These are phyloP conservation scores for Spilogale gracilis DNA, from an alignment of 2,113 vertebrate genomes.

Conservation along the genomic window DNA sequence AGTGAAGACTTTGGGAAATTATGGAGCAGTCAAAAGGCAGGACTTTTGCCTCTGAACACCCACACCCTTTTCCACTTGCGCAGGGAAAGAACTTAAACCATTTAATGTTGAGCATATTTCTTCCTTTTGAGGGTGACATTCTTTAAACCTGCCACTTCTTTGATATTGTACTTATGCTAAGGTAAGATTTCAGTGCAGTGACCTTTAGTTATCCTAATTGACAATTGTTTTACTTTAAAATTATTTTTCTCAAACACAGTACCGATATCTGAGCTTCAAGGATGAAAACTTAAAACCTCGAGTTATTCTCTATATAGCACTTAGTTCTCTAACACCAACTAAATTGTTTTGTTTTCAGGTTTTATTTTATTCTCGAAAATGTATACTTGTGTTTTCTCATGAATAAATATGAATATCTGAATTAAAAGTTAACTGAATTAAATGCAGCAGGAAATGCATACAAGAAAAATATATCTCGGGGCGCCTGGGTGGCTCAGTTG, in stretches of 20 bases:
- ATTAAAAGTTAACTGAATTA: constrained; percentile 45
- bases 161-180: neutral
- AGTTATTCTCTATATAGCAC: neutral
- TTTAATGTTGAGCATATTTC: neutral
- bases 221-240: constrained; percentile 27
- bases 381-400: neutral
- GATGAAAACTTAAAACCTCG: neutral
- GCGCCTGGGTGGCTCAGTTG: too few species aligned
- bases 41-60: neutral
- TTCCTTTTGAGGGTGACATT: neutral
- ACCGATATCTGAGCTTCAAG: neutral
- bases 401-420: constrained; percentile 33
- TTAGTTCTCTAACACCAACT: neutral
- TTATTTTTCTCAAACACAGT: neutral
- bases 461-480: neutral
- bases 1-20: neutral
- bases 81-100: neutral
- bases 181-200: constrained; percentile 24
- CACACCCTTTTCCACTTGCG: neutral
- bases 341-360: constrained; percentile 21
- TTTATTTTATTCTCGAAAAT: constrained; percentile 46
- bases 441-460: neutral
- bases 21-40: neutral
- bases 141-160: neutral
- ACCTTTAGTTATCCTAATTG: constrained; percentile 71